Evolutionary conservation across 2,888 invertebrate species (phyloP).

Genomic region (Trissoscelio sp.): DNA sequence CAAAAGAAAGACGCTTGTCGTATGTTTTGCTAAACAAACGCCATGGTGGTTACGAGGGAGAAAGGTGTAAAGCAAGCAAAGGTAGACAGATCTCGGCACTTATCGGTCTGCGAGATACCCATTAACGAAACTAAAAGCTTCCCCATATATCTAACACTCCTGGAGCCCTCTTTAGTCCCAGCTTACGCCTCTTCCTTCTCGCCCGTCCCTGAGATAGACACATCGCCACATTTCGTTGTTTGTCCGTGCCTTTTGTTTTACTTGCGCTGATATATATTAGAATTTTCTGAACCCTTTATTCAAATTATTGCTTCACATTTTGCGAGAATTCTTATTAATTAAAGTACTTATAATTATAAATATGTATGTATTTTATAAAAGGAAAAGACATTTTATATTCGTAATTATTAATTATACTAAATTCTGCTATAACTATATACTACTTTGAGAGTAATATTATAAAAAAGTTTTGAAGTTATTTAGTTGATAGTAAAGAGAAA

Average conservation of each 20-base stretch:
- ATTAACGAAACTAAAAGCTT: slow-evolving; percentile 84
- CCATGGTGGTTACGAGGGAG: slow-evolving; percentile 65
- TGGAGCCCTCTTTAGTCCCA: slow-evolving; percentile 69
- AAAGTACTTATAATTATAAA: slow-evolving; percentile 13
- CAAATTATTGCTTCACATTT: slow-evolving; percentile 46
- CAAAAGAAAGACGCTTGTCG: slow-evolving; percentile 61
- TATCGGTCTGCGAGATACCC: slow-evolving; percentile 83
- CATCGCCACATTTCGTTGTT: slow-evolving; percentile 80
- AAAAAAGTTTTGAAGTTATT: neutral
- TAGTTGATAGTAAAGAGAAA: slow-evolving; percentile 63
- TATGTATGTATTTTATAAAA: no score
- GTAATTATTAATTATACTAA: no score
- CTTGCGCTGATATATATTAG: slow-evolving; percentile 80
- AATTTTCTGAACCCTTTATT: slow-evolving; percentile 69
- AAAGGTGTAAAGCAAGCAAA: slow-evolving; percentile 82
- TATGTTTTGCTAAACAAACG: slow-evolving; percentile 51
- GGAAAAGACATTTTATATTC: no score
- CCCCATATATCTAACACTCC: slow-evolving; percentile 80
- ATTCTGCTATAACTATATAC: no score
- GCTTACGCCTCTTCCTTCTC: slow-evolving; percentile 70
- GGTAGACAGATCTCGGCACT: slow-evolving; percentile 83
- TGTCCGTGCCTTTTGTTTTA: slow-evolving; percentile 81
- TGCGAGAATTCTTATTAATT: slow-evolving; percentile 40
- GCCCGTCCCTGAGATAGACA: slow-evolving; percentile 79
- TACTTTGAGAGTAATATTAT: neutral